Conservation (phyloP, 2,888 invertebrate species). For the Agrochola lychnidis region DNA sequence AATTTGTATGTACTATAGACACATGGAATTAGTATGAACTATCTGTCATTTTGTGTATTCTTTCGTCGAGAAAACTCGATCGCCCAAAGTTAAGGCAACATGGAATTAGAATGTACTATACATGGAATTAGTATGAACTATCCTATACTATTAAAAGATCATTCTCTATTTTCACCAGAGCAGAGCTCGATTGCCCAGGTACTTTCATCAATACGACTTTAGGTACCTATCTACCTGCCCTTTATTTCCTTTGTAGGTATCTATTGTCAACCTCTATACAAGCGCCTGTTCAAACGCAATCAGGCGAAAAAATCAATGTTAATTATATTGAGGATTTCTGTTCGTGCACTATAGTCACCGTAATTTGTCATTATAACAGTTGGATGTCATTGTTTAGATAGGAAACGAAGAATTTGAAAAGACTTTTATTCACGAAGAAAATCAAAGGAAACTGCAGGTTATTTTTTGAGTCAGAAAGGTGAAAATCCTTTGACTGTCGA, state of each 20-base stretch:
- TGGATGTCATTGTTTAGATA: slow-evolving; percentile 56
- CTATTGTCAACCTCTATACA: background rate
- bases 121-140: no score
- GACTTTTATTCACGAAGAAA: background rate
- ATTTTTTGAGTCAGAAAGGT: background rate
- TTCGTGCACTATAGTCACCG: slow-evolving; percentile 37
- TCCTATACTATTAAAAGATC: no score
- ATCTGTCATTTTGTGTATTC: no score
- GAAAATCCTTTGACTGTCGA: slow-evolving; percentile 23
- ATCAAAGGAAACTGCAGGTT: slow-evolving; percentile 17
- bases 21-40: no score
- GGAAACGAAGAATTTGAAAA: slow-evolving; percentile 18
- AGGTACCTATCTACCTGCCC: background rate
- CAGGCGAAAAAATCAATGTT: slow-evolving; percentile 34
- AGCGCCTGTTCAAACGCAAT: slow-evolving; percentile 11
- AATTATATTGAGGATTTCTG: slow-evolving; percentile 37
- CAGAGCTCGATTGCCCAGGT: no score
- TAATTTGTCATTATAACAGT: slow-evolving; percentile 64
- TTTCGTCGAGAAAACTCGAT: no score
- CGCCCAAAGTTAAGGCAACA: no score
- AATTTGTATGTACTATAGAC: no score
- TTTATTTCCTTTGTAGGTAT: background rate
- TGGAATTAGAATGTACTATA: no score
- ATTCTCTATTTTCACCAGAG: no score
- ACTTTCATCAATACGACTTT: background rate